These are phyloP conservation scores for Fragum sueziense DNA, from an alignment of 2,888 invertebrate species.

Conservation along the genomic window DNA sequence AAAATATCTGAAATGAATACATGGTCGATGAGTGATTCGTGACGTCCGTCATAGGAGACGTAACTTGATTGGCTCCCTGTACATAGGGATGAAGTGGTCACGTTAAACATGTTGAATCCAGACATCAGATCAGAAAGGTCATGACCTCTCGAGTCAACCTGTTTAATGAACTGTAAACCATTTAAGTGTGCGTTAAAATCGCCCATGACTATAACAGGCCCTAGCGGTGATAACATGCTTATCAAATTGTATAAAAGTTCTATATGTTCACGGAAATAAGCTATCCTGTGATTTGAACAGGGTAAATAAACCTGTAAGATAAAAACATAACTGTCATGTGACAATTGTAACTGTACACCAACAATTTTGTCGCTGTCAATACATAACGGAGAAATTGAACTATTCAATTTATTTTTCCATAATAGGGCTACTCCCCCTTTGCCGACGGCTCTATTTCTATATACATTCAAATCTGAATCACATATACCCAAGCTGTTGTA, in stretches of 20 bases:
- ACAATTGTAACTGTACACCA: constrained; percentile 8
- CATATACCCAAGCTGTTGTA: constrained; percentile 2
- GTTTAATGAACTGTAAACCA: neutral
- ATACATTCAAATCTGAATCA: neutral
- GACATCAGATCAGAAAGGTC: neutral
- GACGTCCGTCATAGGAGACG: neutral
- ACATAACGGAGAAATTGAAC: neutral
- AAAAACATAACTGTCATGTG: neutral
- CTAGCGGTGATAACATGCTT: neutral
- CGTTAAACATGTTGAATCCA: neutral
- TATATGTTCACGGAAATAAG: neutral
- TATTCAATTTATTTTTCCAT: constrained; percentile 7
- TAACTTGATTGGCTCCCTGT: neutral
- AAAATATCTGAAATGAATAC: neutral
- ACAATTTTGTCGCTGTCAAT: constrained; percentile 9
- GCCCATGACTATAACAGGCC: neutral
- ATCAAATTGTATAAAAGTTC: neutral
- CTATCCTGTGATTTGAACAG: no score
- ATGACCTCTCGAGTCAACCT: neutral
- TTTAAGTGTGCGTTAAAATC: constrained; percentile 15
- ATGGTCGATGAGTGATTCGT: constrained; percentile 11
- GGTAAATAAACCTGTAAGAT: constrained; percentile 14
- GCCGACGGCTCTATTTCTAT: neutral
- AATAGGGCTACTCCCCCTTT: constrained; percentile 17
- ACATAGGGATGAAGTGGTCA: constrained; percentile 7